Conservation (phyloP, 2,113 vertebrate genomes). For the Crotalus tigris region DNA sequence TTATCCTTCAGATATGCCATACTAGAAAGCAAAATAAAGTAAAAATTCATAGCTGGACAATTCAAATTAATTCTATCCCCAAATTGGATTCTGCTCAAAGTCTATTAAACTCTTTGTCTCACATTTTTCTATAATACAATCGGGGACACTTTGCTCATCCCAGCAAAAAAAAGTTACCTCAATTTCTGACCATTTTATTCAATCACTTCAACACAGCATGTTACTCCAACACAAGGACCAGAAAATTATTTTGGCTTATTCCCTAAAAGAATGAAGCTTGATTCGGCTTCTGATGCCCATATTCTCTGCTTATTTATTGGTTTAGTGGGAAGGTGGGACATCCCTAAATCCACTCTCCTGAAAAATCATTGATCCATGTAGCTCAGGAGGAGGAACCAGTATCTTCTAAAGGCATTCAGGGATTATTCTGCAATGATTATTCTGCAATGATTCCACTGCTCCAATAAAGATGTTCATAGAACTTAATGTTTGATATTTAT, state of each 20-base stretch:
- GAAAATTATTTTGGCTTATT: neutral
- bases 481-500: conserved; percentile 74
- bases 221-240: neutral
- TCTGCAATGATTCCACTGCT: conserved; percentile 44
- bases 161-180: neutral
- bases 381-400: conserved; percentile 57
- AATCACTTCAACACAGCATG: neutral
- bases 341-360: neutral
- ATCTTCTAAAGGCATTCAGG: conserved; percentile 65
- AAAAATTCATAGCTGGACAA: neutral
- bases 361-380: neutral
- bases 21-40: neutral
- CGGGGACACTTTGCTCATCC: neutral
- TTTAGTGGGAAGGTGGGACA: neutral
- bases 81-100: neutral
- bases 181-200: neutral
- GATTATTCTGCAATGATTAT: conserved; percentile 64
- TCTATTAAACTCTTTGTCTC: neutral
- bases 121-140: neutral
- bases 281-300: neutral
- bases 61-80: neutral
- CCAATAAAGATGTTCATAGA: conserved; percentile 59
- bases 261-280: neutral
- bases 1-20: neutral
- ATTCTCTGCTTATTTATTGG: neutral